Evolutionary conservation across 2,888 invertebrate species (phyloP).

Genomic region (Eilema sororculum): DNA sequence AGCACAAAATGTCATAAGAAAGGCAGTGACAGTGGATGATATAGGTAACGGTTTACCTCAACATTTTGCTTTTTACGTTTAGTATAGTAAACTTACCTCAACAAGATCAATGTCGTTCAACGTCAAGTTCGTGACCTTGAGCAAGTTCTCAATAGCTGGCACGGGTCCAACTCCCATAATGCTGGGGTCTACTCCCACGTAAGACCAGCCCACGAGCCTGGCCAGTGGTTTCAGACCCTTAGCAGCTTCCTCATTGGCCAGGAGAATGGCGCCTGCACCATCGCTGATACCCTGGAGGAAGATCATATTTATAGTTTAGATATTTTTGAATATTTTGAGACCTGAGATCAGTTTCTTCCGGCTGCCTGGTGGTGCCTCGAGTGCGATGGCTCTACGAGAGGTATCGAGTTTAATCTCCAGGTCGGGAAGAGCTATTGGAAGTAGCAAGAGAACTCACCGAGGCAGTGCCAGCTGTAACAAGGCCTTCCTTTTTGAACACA

Average conservation of each 20-base stretch:
- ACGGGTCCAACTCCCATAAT: constrained; percentile 99
- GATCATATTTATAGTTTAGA: background rate
- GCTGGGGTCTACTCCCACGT: constrained; percentile 97
- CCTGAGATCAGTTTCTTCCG: background rate
- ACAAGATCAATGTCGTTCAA: constrained; percentile 96
- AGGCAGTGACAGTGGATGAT: background rate
- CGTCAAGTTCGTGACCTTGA: constrained; percentile 92
- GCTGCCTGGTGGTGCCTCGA: background rate
- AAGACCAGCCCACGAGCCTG: constrained; percentile 95
- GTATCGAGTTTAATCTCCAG: background rate
- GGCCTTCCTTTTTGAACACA: constrained; percentile 97
- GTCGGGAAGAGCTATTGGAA: background rate
- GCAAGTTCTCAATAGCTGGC: constrained; percentile 95
- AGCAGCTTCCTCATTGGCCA: constrained; percentile 96
- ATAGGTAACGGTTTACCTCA: background rate
- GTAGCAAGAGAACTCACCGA: constrained; percentile 88
- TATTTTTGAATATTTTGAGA: background rate
- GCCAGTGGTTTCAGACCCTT: constrained; percentile 96
- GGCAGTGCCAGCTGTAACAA: constrained; percentile 97
- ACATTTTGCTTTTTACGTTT: background rate
- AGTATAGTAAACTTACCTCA: constrained; percentile 88
- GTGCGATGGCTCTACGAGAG: too few relatives aligned
- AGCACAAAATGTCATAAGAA: background rate
- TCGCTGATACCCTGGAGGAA: constrained; percentile 95
- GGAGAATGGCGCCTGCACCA: constrained; percentile 97